phyloP scores from a whole-genome alignment of 2,888 invertebrate species.

The Acanthosepion esculentum region DNA sequence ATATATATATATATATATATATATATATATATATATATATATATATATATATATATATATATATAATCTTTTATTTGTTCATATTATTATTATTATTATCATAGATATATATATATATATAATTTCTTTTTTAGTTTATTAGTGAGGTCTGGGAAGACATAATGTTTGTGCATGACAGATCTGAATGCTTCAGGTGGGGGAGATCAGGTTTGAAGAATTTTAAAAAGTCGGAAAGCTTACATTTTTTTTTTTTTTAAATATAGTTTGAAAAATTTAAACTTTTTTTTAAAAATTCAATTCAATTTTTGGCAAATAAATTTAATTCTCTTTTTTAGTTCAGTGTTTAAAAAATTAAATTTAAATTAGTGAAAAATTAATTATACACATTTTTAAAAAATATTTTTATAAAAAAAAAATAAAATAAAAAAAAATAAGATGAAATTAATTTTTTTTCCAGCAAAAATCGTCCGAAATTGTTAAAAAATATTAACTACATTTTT shows the following conservation, averaged over 20 bases:
- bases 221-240: neutral
- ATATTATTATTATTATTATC: neutral
- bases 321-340: neutral
- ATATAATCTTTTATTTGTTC: neutral
- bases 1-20: neutral
- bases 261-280: neutral
- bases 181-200: neutral
- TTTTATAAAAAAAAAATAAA: neutral
- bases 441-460: neutral
- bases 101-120: neutral
- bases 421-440: neutral
- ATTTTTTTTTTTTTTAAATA: neutral
- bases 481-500: neutral
- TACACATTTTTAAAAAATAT: neutral
- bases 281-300: neutral
- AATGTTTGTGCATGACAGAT: constrained; percentile 21
- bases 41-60: neutral
- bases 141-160: constrained; percentile 23
- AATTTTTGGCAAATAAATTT: neutral
- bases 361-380: neutral
- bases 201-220: neutral
- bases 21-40: constrained; percentile 2
- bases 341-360: neutral
- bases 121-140: neutral
- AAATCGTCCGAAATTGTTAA: neutral